phyloP scores from a whole-genome alignment of 2,113 vertebrate species.

The Scomber scombrus region DNA sequence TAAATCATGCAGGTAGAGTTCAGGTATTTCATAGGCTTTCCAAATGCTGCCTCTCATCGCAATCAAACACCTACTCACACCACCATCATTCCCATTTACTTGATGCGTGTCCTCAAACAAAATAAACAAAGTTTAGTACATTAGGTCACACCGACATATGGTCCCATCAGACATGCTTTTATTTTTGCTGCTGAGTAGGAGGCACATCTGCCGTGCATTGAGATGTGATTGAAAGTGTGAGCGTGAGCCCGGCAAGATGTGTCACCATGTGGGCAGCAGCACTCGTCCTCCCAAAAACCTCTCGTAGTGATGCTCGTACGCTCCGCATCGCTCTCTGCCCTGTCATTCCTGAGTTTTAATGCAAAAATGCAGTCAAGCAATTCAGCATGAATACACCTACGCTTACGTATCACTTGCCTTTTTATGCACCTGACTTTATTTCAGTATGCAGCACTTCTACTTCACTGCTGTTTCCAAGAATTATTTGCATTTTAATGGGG shows the following conservation, averaged over 20 bases:
- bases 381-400: conserved; percentile 8
- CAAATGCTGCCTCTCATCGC: not conserved
- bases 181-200: conserved; percentile 58
- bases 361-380: not conserved
- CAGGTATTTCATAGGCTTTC: not conserved
- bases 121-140: conserved; percentile 36
- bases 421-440: not conserved
- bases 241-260: conserved; percentile 30
- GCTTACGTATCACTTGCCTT: not conserved
- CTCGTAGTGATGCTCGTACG: not conserved
- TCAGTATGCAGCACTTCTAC: not conserved
- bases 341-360: not conserved
- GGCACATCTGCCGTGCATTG: conserved; percentile 37
- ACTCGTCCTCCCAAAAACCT: conserved; percentile 35
- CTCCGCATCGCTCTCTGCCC: conserved; percentile 2
- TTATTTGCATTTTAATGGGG: not conserved
- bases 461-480: conserved; percentile 1
- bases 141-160: conserved; percentile 44
- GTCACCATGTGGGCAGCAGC: conserved; percentile 52
- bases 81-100: not conserved
- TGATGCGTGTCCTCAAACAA: conserved; percentile 16
- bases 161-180: conserved; percentile 32
- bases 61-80: conserved; percentile 21
- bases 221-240: conserved; percentile 28
- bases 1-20: not conserved